These are phyloP conservation scores for Upupa epops DNA, from an alignment of 2,113 vertebrate genomes.

Conservation along the genomic window DNA sequence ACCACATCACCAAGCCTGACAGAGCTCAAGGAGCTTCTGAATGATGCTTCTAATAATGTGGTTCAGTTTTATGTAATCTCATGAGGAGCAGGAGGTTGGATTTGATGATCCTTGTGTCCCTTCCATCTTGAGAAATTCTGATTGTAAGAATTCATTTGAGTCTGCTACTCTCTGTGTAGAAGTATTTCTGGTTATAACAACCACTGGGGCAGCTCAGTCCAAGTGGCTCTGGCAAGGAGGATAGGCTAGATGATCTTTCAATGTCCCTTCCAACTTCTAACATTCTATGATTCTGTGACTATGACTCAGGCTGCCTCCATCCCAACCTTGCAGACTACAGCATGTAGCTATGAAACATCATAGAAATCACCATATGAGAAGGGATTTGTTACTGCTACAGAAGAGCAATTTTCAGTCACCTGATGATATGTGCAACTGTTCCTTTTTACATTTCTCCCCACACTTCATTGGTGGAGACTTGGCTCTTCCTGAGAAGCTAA, in stretches of 20 bases:
- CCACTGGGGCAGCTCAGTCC: too few species aligned
- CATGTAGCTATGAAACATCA: background rate
- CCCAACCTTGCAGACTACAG: background rate
- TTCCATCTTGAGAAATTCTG: background rate
- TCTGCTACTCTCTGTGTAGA: background rate
- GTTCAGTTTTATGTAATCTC: background rate
- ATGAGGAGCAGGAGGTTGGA: background rate
- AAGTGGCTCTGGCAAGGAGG: too few species aligned
- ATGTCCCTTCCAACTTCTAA: too few species aligned
- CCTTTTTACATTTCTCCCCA: background rate
- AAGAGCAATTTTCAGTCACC: background rate
- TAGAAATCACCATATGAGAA: background rate
- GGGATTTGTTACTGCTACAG: background rate
- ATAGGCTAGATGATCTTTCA: too few species aligned
- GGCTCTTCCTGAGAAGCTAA: background rate
- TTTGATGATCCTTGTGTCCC: rapidly evolving
- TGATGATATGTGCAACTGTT: background rate
- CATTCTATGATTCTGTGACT: too few species aligned
- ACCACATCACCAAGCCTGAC: background rate
- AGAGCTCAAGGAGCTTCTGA: background rate
- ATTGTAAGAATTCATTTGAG: background rate
- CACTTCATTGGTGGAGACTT: background rate
- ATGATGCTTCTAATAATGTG: background rate
- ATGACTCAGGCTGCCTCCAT: rapidly evolving
- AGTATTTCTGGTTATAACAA: background rate